phyloP scores from a whole-genome alignment of 2,888 invertebrate species.

The Epirrhoe alternata region DNA sequence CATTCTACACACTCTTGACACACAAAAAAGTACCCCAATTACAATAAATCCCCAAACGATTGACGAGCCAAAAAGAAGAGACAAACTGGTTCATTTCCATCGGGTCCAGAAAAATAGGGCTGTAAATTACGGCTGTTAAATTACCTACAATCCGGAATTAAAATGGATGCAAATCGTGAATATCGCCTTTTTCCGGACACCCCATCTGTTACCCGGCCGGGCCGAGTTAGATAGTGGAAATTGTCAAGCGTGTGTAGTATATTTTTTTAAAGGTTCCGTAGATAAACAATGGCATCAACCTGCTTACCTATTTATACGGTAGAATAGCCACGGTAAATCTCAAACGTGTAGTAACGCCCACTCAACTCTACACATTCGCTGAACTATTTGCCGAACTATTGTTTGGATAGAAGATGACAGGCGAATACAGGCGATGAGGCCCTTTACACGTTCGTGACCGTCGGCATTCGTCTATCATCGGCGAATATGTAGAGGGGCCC shows the following conservation, averaged over 20 bases:
- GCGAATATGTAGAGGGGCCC: too few species aligned
- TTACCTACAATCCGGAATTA: constrained; percentile 44
- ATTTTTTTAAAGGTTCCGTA: constrained; percentile 2
- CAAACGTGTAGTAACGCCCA: too few species aligned
- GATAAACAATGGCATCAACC: not conserved
- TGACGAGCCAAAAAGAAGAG: constrained; percentile 33
- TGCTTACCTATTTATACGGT: not conserved
- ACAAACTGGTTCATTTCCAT: constrained; percentile 39
- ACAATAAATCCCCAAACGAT: constrained; percentile 27
- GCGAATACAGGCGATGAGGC: too few species aligned
- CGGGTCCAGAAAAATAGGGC: constrained; percentile 38
- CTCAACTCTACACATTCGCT: too few species aligned
- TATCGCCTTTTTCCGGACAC: constrained; percentile 34
- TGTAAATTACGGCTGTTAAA: constrained; percentile 45
- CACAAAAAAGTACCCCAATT: constrained; percentile 1
- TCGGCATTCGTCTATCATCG: too few species aligned
- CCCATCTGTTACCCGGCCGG: constrained; percentile 35
- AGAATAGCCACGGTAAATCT: too few species aligned
- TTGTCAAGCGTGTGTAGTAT: constrained; percentile 25
- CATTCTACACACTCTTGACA: not conserved
- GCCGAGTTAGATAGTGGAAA: constrained; percentile 36
- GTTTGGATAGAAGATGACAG: too few species aligned
- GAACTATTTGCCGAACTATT: too few species aligned
- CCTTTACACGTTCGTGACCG: too few species aligned
- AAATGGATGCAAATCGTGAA: constrained; percentile 43